Evolutionary conservation across 2,888 invertebrate species (phyloP), one percentile per base, ranked within the genome.

Genomic region (Diadegma fenestrale): DNA sequence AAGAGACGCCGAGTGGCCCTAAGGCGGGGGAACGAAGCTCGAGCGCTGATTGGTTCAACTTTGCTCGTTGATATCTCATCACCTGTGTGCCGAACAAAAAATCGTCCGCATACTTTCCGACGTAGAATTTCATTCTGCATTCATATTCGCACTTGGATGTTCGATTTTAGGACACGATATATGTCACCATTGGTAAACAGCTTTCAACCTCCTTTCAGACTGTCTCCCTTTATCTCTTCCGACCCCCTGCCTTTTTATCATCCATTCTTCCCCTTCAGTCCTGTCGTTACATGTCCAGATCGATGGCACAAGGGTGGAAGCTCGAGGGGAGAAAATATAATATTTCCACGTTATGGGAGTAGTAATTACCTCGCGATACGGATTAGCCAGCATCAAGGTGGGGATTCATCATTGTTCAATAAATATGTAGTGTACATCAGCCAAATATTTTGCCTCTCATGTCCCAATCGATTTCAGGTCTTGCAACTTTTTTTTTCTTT

Each of bases 301-400:
- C 41, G 19, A 66, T 22, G 41, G 41, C 19, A 66, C 66, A n/a
- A 66, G 66, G 66, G 41, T n/a, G 14, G 19, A 66, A 66, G 33
- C n/a, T 66, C 1, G 66, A 58, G 14, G 22, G 41, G 19, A 22
- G 19, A 41, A 41, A 66, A 41, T 66, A 19, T 41, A 19, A 66
- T 43, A 19, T 22, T 68, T 51, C 10, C 66, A 66, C 22, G 64
- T 66, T 82, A 72, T 72, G 41, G n/a, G 22, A 77, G 43, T 33
- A 17, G 61, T 58, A 82, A 82, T 82, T 77, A 82, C 63, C 51
- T 71, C 30, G 51, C 71, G 43, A 76, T 77, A 64, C 17, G 63
- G 48, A 63, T 69, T 22, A 37, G 69, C 51, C 48, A 48, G 12
- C 22, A 71, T 43, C 71, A 12, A 19, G 43, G 45, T 66, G 12